These are phyloP conservation scores for Drepana falcataria DNA, from an alignment of 2,888 invertebrate species.

Conservation along the genomic window DNA sequence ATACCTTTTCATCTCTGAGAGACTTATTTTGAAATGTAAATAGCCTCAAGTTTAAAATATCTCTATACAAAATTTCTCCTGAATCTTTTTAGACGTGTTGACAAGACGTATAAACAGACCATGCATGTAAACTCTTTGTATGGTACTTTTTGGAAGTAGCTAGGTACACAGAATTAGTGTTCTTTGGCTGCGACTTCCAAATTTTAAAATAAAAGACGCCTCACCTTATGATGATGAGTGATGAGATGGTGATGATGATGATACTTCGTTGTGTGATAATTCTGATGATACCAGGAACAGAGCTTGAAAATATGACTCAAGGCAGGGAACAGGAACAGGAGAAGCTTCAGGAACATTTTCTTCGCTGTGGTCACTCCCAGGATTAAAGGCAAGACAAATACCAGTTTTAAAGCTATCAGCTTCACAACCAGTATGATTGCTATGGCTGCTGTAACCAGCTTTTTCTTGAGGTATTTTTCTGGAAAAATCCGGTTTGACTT, in stretches of 20 bases:
- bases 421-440: slow-evolving; percentile 88
- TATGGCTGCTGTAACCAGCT: slow-evolving; percentile 85
- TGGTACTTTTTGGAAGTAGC: no score
- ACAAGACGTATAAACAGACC: no score
- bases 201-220: slow-evolving; percentile 2
- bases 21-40: no score
- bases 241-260: slow-evolving; percentile 91
- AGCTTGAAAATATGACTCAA: slow-evolving; percentile 90
- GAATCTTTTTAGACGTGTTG: no score
- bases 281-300: slow-evolving; percentile 89
- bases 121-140: no score
- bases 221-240: slow-evolving; percentile 83
- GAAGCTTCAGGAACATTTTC: slow-evolving; percentile 87
- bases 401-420: slow-evolving; percentile 86
- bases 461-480: slow-evolving; percentile 88
- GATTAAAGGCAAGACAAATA: slow-evolving; percentile 87
- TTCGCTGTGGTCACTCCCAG: slow-evolving; percentile 90
- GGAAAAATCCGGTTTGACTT: slow-evolving; percentile 37
- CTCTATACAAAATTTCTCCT: no score
- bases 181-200: neutral
- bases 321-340: slow-evolving; percentile 90
- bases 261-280: slow-evolving; percentile 84
- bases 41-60: no score
- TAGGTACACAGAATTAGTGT: no score
- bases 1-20: no score